Conservation (phyloP, 2,797 vertebrate genomes). For the Chloroceryle inda region DNA sequence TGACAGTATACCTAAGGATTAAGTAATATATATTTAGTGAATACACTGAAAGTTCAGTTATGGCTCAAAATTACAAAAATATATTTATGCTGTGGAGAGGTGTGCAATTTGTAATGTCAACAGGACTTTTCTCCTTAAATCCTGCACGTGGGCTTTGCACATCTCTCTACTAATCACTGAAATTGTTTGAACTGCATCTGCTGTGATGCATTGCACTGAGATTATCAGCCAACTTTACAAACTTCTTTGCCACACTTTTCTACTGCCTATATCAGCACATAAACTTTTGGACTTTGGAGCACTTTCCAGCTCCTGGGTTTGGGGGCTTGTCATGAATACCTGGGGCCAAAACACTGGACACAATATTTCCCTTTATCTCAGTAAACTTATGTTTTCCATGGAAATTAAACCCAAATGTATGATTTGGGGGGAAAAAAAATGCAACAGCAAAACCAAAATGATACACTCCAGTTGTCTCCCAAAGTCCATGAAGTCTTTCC, state of each 20-base stretch:
- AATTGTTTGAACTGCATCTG: neutral
- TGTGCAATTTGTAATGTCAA: neutral
- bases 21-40: neutral
- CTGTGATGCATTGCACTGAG: neutral
- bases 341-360: neutral
- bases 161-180: neutral
- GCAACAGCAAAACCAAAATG: rapidly evolving
- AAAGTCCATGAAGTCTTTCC: neutral
- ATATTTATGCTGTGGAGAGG: neutral
- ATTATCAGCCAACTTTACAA: neutral
- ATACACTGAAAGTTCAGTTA: neutral
- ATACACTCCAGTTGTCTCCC: neutral
- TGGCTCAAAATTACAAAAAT: neutral
- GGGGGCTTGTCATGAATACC: neutral
- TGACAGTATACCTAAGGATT: neutral
- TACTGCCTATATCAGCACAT: neutral
- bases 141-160: neutral
- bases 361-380: neutral
- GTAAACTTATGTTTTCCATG: neutral
- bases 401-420: neutral
- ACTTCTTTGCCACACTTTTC: neutral
- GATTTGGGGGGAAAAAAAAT: neutral
- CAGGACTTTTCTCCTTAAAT: neutral
- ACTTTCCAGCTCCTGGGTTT: neutral
- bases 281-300: neutral